Conservation (phyloP, 2,797 vertebrate species). For the Protosalanx chinensis region DNA sequence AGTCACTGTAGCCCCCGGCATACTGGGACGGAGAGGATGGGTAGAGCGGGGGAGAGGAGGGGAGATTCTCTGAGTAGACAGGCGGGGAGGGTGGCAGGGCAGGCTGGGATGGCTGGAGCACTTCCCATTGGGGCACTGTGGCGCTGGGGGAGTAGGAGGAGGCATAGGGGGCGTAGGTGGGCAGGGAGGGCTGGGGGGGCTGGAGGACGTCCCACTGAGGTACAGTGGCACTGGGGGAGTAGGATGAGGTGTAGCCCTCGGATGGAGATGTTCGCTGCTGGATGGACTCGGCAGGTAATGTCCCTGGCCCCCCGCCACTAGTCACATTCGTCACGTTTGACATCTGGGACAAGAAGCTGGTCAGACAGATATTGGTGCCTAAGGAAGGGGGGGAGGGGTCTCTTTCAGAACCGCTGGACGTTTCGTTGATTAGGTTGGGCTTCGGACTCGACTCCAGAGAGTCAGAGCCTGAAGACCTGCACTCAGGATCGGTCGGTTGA, state of each 20-base stretch:
- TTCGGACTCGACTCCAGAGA: slow-evolving; percentile 67
- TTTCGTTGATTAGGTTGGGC: slow-evolving; percentile 63
- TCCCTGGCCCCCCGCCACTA: slow-evolving; percentile 66
- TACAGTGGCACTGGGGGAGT: slow-evolving; percentile 64
- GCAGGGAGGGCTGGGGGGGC: neutral
- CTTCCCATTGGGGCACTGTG: slow-evolving; percentile 78
- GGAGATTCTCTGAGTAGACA: slow-evolving; percentile 30
- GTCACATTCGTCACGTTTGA: slow-evolving; percentile 57
- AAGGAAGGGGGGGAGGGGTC: slow-evolving; percentile 60
- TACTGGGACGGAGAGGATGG: too few relatives aligned
- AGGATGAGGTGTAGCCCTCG: slow-evolving; percentile 72
- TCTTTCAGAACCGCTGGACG: slow-evolving; percentile 66
- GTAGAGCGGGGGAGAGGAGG: too few relatives aligned
- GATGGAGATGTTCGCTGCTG: slow-evolving; percentile 73
- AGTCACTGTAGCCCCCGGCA: too few relatives aligned
- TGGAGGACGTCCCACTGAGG: slow-evolving; percentile 76
- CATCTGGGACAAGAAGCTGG: slow-evolving; percentile 79
- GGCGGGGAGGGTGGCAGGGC: slow-evolving; percentile 40
- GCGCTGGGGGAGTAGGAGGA: slow-evolving; percentile 66
- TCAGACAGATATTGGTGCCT: slow-evolving; percentile 65
- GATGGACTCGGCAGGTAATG: slow-evolving; percentile 65
- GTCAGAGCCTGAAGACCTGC: slow-evolving; percentile 39
- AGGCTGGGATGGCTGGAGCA: slow-evolving; percentile 13
- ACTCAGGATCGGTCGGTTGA: slow-evolving; percentile 32
- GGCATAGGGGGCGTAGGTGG: slow-evolving; percentile 25